These are phyloP conservation scores for Drosophila kikkawai DNA, from an alignment of 1,140 invertebrate species.

Conservation along the genomic window DNA sequence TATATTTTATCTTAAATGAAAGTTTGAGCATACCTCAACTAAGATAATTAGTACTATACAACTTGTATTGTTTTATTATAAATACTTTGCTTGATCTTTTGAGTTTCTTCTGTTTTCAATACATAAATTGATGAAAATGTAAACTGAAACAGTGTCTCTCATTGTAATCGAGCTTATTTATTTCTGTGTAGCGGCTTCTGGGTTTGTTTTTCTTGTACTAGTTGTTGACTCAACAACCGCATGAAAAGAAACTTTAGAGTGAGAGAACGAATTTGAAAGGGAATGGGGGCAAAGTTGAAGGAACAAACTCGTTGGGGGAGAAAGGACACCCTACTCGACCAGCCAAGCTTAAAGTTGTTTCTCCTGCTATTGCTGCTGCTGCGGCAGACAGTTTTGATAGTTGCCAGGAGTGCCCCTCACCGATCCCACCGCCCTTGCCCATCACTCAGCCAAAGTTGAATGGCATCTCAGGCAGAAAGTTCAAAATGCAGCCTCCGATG, in stretches of 20 bases:
- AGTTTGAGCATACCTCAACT: no score
- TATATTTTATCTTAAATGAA: neutral
- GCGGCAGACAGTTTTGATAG: slow-evolving; percentile 75
- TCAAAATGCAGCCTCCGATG: slow-evolving; percentile 54
- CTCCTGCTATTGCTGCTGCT: slow-evolving; percentile 33
- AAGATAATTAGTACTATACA: no score
- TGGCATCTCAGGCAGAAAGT: slow-evolving; percentile 46
- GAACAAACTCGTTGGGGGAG: slow-evolving; percentile 8
- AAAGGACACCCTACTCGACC: slow-evolving; percentile 12
- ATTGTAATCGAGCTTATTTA: neutral
- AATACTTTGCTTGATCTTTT: neutral
- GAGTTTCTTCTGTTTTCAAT: neutral
- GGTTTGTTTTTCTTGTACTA: slow-evolving; percentile 37
- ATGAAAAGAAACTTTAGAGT: slow-evolving; percentile 62
- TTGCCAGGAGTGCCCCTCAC: slow-evolving; percentile 33
- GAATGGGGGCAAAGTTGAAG: slow-evolving; percentile 48
- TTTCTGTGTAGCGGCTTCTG: slow-evolving; percentile 10
- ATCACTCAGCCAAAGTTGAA: slow-evolving; percentile 52
- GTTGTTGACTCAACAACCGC: slow-evolving; percentile 56
- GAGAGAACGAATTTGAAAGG: slow-evolving; percentile 27
- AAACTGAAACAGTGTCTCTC: no score
- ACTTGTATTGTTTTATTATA: no score
- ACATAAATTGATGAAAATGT: neutral
- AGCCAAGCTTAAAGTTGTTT: slow-evolving; percentile 41
- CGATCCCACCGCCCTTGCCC: slow-evolving; percentile 1